Evolutionary conservation across 2,797 vertebrate species (phyloP).

Genomic region (Catostomus latipinnis): DNA sequence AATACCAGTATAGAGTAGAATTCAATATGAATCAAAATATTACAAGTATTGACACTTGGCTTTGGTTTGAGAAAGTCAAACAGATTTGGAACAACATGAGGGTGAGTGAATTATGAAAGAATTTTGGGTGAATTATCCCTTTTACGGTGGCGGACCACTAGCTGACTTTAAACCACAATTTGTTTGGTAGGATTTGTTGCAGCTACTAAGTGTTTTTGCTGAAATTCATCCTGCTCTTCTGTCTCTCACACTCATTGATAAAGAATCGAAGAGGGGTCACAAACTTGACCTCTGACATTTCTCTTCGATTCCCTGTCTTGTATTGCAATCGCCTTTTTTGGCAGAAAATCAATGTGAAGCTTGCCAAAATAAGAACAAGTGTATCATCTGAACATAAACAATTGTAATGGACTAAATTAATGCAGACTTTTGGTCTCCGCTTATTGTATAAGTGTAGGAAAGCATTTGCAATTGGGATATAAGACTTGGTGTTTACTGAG

Average conservation of each 20-base stretch:
- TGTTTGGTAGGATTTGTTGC: slow-evolving; percentile 7
- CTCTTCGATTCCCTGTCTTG: not conserved
- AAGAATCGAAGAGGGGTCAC: not conserved
- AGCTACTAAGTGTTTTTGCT: not conserved
- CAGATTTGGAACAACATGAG: too few species aligned
- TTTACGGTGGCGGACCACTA: not conserved
- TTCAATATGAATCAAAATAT: too few species aligned
- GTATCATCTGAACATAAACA: not conserved
- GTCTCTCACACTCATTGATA: not conserved
- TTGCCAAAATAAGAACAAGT: not conserved
- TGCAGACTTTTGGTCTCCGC: not conserved
- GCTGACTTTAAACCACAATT: not conserved
- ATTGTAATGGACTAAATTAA: slow-evolving; percentile 20
- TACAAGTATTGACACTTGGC: too few species aligned
- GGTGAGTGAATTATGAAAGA: too few species aligned
- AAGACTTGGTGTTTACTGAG: too few species aligned
- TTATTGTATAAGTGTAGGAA: not conserved
- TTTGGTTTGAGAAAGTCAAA: too few species aligned
- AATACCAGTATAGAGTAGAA: too few species aligned
- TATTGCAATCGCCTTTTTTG: slow-evolving; percentile 17
- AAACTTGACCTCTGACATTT: slow-evolving; percentile 5
- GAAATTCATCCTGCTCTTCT: not conserved
- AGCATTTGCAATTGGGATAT: not conserved
- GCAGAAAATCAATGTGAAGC: slow-evolving; percentile 12
- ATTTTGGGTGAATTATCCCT: too few species aligned